Conservation (phyloP, 2,797 vertebrate genomes). For the Ctenochaetus hawaiiensis region DNA sequence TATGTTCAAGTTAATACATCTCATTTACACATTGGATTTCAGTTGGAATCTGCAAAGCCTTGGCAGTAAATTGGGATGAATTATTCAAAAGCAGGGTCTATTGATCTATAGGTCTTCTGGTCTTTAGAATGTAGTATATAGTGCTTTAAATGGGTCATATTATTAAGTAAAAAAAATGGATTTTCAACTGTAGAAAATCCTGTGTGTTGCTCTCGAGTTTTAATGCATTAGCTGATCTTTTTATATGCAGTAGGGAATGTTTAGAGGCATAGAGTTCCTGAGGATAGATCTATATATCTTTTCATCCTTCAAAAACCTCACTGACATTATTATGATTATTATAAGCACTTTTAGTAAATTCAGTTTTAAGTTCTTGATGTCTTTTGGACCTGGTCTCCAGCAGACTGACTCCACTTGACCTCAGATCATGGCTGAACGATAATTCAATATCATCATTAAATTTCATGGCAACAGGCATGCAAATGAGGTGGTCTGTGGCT, state of each 20-base stretch:
- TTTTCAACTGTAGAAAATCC: neutral
- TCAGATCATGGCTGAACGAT: neutral
- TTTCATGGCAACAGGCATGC: too few relatives aligned
- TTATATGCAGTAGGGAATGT: neutral
- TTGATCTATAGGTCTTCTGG: conserved; percentile 8
- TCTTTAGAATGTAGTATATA: conserved; percentile 11
- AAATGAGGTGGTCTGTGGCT: too few relatives aligned
- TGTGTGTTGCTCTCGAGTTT: neutral
- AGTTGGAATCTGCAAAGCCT: conserved; percentile 49
- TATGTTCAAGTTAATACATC: conserved; percentile 47
- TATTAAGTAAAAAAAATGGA: neutral
- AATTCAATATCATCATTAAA: neutral
- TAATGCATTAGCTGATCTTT: neutral
- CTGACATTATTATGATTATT: neutral
- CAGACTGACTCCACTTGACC: neutral
- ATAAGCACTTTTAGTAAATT: neutral
- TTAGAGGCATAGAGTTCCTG: neutral
- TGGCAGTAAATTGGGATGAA: conserved; percentile 38
- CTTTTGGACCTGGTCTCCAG: neutral
- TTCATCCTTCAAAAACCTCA: neutral
- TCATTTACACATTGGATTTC: conserved; percentile 55
- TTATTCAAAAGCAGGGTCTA: conserved; percentile 44
- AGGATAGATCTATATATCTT: neutral
- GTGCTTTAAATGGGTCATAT: conserved; percentile 8
- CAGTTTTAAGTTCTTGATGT: neutral